Evolutionary conservation across 92 coral and sea anemone genomes (phyloP), one percentile per base, ranked within the genome.

Genomic region (Epizoanthus rinbou): DNA sequence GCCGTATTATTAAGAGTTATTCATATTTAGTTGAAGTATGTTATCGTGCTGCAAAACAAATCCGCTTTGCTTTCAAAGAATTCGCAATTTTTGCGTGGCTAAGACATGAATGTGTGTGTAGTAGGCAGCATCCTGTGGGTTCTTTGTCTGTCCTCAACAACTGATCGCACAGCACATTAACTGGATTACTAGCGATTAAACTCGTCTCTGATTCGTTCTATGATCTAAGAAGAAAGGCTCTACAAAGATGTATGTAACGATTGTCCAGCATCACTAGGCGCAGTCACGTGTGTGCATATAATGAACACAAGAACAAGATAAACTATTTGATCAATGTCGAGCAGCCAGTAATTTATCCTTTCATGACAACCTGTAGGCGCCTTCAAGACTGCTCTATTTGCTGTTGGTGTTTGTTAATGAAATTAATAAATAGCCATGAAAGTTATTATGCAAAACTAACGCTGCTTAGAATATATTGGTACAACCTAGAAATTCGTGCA

Each of bases 351-450:
- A 60, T 74, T 78, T 82, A 76, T 81, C 84, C 87, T 80, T 86
- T 85, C 84, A 75, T 75, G 75, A 59, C 80, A 85, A 84, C 70
- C 83, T 28, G 14, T 47, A 69, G 97, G 97, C 97, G 97, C 97
- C 97, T 69, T 15, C 17, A 17, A 72, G 97, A 62, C 97, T 70
- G 86, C 76, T 64, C 31, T 69, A 67, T 82, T 86, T 87, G 73
- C 50, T 72, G 65, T 81, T 89, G 75, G 89, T 84, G 85, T 88
- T 80, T 88, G 72, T 80, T 90, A 90, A 93, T 86, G 92, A 81
- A 78, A 64, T 82, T 81, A 81, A 87, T 87, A 82, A 87, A 74
- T 85, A 78, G 18, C 70, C 57, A 4, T 43, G 59, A 78, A 16
- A 62, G 64, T 78, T 41, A 22, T 65, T 78, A 62, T 62, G 82